Conservation (phyloP, 2,797 vertebrate species). For the Micropoecilia bifurca region DNA sequence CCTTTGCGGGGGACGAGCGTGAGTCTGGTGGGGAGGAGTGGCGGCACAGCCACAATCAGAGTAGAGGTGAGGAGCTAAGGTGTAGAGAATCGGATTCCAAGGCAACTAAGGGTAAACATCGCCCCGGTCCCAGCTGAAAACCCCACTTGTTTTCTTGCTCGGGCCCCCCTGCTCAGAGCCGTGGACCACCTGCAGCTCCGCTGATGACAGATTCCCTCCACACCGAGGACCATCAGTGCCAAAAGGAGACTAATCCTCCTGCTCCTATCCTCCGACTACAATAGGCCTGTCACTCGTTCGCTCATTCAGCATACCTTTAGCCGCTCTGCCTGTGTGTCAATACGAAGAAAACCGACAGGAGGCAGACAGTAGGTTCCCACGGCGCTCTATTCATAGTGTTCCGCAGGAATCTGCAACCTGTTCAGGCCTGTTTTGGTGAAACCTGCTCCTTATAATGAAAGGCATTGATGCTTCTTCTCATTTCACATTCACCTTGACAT, state of each 20-base stretch:
- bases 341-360: slow-evolving; percentile 56
- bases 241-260: slow-evolving; percentile 72
- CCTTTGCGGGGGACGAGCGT: slow-evolving; percentile 52
- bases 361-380: slow-evolving; percentile 72
- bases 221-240: slow-evolving; percentile 60
- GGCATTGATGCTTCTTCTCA: slow-evolving; percentile 68
- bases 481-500: slow-evolving; percentile 73
- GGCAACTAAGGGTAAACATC: slow-evolving; percentile 62
- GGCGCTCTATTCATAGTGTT: slow-evolving; percentile 73
- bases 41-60: slow-evolving; percentile 53
- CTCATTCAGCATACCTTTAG: slow-evolving; percentile 66
- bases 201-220: slow-evolving; percentile 75
- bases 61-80: slow-evolving; percentile 62
- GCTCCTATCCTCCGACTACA: slow-evolving; percentile 60
- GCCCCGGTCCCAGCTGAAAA: slow-evolving; percentile 57
- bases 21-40: slow-evolving; percentile 41
- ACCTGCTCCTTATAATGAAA: slow-evolving; percentile 72
- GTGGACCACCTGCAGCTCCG: slow-evolving; percentile 74
- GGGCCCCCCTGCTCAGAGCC: slow-evolving; percentile 46
- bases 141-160: slow-evolving; percentile 66
- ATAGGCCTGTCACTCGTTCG: slow-evolving; percentile 69
- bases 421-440: slow-evolving; percentile 73
- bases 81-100: slow-evolving; percentile 69
- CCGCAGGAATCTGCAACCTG: slow-evolving; percentile 75
- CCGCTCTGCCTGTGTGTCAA: slow-evolving; percentile 62